Evolutionary conservation across 2,888 invertebrate genomes (phyloP), one percentile per base, ranked within the genome.

Genomic region (Agonum fuliginosum): DNA sequence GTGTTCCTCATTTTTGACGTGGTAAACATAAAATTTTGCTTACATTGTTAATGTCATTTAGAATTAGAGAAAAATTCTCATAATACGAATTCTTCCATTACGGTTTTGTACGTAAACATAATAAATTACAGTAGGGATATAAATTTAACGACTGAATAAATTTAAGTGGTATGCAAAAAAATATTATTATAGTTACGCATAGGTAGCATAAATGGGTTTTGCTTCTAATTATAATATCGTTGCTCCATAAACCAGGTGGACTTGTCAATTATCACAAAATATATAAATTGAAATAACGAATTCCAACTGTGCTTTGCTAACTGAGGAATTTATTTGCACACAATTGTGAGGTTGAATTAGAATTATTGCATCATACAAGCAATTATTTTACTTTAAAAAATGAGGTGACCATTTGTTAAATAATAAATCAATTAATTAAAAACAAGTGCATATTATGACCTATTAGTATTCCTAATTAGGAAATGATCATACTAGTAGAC

Each of bases 241-340:
- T 67, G 41, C 22, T 41, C 41, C 22, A 41, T 67, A 67, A 62
- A 67, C 67, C 27, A 67, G 67, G 67, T 67, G 67, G 67, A 41
- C 37, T 41, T 67, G 67, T 67, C 67, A 67, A 67, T 67, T 67
- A 67, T 41, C 20, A 67, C 67, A 37, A 67, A 67, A 67, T 67
- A 67, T 41, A 67, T 67, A 67, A 67, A 67, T 67, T 37, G 41
- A 67, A 41, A 67, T 67, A 41, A 41, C 41, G 67, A 67, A 67
- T 67, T 67, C 58, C 58, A 62, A 17, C 30, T 6, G 58, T 17
- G 30, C 17, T n/a, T n/a, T n/a, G n/a, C n/a, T n/a, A n/a, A n/a
- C n/a, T n/a, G n/a, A n/a, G n/a, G 19, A 10, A n/a, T 30, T 62
- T 62, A 62, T 30, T 62, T 30, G 14, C 30, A 17, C 30, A 17